Conservation (phyloP, 2,888 invertebrate genomes). For the Embidobia sp. region DNA sequence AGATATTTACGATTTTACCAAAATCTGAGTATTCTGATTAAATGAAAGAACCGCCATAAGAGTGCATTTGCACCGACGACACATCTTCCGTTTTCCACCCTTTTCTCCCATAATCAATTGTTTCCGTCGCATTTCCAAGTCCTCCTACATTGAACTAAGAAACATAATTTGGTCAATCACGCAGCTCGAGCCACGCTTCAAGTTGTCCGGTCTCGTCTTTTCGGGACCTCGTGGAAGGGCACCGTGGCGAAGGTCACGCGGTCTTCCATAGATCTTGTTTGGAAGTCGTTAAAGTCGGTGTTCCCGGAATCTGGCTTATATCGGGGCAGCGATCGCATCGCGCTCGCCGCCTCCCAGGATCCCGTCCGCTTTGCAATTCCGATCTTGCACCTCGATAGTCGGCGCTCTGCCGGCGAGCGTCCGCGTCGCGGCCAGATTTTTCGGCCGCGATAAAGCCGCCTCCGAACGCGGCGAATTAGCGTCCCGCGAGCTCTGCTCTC, state of each 20-base stretch:
- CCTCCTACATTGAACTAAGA: background rate
- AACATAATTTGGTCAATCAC: too few relatives aligned
- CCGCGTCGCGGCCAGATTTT: slow-evolving; percentile 39
- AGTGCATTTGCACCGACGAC: too few relatives aligned
- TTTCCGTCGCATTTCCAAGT: too few relatives aligned
- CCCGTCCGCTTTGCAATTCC: slow-evolving; percentile 80
- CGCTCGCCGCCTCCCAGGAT: slow-evolving; percentile 72
- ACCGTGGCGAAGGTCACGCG: slow-evolving; percentile 76
- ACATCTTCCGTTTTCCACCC: too few relatives aligned
- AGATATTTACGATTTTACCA: too few relatives aligned
- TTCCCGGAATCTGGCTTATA: slow-evolving; percentile 79
- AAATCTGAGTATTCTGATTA: too few relatives aligned
- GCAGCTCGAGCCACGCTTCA: too few relatives aligned
- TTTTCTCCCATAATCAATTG: too few relatives aligned
- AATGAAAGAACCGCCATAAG: too few relatives aligned
- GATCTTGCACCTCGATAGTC: slow-evolving; percentile 80
- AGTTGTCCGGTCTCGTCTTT: background rate
- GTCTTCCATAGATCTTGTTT: slow-evolving; percentile 79
- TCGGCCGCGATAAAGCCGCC: slow-evolving; percentile 30
- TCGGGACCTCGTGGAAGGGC: slow-evolving; percentile 57
- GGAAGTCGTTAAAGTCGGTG: slow-evolving; percentile 80
- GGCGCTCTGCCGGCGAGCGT: slow-evolving; percentile 69
- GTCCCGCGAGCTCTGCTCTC: too few relatives aligned
- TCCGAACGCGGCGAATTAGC: slow-evolving; percentile 30
- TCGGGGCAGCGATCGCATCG: slow-evolving; percentile 77